Conservation (phyloP, 2,113 vertebrate species). For the Budorcas taxicolor region DNA sequence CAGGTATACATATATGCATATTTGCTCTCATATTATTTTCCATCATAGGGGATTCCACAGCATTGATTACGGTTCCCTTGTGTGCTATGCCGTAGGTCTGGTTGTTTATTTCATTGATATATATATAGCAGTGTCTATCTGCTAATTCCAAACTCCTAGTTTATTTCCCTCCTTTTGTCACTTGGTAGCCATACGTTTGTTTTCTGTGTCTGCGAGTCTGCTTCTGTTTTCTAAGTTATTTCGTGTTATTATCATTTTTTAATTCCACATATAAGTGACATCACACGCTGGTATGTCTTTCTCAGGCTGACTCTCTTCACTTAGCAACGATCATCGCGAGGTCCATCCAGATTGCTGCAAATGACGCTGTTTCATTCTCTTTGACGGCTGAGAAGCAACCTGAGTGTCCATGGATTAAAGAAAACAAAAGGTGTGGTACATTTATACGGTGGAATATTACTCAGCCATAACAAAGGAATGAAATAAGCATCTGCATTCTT, state of each 20-base stretch:
- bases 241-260: neutral
- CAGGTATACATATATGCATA: neutral
- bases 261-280: neutral
- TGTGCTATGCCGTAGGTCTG: fast-evolving
- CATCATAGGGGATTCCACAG: neutral
- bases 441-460: neutral
- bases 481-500: neutral
- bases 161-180: neutral
- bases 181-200: neutral
- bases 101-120: neutral
- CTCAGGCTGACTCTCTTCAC: neutral
- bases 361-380: neutral
- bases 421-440: fast-evolving
- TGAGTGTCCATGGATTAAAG: neutral
- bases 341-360: neutral
- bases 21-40: neutral
- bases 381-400: neutral
- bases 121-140: fast-evolving
- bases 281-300: neutral
- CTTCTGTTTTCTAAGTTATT: neutral
- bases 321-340: fast-evolving
- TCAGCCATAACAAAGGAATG: neutral
- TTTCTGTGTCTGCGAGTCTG: neutral
- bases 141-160: neutral
- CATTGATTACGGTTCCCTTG: neutral